Evolutionary conservation across 30 jellyfish, hydroid and myxozoan genomes (phyloP), one percentile per base, ranked within the genome.

Genomic region (Mastigias papua): DNA sequence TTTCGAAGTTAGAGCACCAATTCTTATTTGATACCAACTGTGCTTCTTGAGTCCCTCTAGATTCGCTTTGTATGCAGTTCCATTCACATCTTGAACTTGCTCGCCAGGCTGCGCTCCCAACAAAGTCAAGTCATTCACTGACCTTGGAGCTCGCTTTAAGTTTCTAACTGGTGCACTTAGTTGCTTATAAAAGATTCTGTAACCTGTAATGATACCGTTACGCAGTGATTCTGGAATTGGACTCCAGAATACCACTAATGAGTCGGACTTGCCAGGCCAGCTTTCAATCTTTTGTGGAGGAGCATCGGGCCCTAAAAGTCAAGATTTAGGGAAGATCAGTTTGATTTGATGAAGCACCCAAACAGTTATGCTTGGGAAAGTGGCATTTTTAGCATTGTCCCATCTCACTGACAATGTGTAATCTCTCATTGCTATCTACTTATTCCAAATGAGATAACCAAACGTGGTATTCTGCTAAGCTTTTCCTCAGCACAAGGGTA

Each of bases 101-200:
- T 85, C 94, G 7, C 94, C 88, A 5, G 88, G 88, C 20, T 32
- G 71, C 25, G 94, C 94, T 50, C 94, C 94, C 34, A 50, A 84
- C 2, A 21, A 57, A 4, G 86, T 82, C 63, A 35, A 42, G 13
- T 29, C 83, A 33, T 60, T 63, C 66, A 85, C 76, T 0, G 94
- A 85, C 60, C 94, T 85, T 37, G 88, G 88, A 26, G 68, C 76
- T 35, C 89, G 61, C 0, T 37, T 62, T 9, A 60, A 74, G 17
- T 85, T 37, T 20, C 83, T 82, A 25, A 85, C 60, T 6, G 94
- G 88, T 20, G 49, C 89, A 22, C 62, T 67, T 2, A 85, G 66
- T 1, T 61, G 88, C 76, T 85, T 85, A 78, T 85, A 85, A 37
- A 85, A 85, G 25, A 85, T 73, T 73, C 94, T 58, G 30, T 85